These are phyloP conservation scores for Recurvirostra avosetta DNA, from an alignment of 2,113 vertebrate genomes.

Conservation along the genomic window DNA sequence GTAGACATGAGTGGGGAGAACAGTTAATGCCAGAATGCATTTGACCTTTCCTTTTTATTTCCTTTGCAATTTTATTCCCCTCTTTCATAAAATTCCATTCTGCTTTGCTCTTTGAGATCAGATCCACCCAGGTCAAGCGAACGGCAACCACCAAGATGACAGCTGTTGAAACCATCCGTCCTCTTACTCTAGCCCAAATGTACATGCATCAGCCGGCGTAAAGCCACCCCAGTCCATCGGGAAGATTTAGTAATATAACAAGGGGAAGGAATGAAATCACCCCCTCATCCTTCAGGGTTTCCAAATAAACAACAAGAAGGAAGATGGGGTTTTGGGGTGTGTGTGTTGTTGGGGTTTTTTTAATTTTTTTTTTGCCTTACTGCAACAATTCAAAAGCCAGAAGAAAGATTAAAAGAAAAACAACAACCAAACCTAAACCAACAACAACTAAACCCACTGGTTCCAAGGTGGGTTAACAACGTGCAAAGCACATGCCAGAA, in stretches of 20 bases:
- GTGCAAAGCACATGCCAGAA: slow-evolving; percentile 44
- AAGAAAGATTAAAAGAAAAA: not conserved
- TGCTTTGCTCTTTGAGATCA: not conserved
- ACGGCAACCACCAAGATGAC: not conserved
- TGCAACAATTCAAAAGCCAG: not conserved
- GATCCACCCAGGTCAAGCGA: not conserved
- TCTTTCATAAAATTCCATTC: not conserved
- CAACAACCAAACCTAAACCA: not conserved
- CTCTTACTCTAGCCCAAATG: not conserved
- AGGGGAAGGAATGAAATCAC: not conserved
- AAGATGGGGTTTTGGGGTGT: not conserved
- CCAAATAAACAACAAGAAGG: not conserved
- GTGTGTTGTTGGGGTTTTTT: not conserved
- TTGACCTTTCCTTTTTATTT: not conserved
- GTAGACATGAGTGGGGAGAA: not conserved
- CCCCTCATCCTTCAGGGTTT: not conserved
- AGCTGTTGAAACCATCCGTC: not conserved
- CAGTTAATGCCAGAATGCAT: not conserved
- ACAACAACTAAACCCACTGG: not conserved
- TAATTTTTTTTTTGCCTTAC: not conserved
- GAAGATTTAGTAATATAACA: not conserved
- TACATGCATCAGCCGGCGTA: not conserved
- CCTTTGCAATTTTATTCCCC: not conserved
- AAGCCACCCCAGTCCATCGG: not conserved
- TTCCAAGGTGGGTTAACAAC: slow-evolving; percentile 44